phyloP scores from a whole-genome alignment of 2,113 vertebrate genomes.

The Melanostigma gelatinosum region DNA sequence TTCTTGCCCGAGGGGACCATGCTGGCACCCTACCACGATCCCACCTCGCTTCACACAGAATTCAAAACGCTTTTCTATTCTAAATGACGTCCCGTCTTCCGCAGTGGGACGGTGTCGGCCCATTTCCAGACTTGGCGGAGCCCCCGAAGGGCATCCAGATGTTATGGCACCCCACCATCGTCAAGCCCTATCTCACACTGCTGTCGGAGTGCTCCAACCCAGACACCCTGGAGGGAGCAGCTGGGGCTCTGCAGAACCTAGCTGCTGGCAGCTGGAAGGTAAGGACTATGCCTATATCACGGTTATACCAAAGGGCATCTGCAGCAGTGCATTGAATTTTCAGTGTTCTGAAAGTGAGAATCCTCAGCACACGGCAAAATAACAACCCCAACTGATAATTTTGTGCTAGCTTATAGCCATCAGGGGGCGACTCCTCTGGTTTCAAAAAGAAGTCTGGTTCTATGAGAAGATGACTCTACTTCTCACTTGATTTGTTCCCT shows the following conservation, averaged over 20 bases:
- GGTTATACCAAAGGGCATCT: slow-evolving; percentile 45
- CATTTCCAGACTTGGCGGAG: slow-evolving; percentile 95
- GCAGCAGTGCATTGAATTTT: slow-evolving; percentile 15
- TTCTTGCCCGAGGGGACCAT: slow-evolving; percentile 33
- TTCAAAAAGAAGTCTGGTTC: background rate
- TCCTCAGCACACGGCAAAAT: background rate
- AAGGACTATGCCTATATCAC: slow-evolving; percentile 64
- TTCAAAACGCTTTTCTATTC: slow-evolving; percentile 36
- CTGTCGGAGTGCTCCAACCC: slow-evolving; percentile 98
- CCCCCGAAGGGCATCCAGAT: slow-evolving; percentile 98
- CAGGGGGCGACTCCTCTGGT: no score
- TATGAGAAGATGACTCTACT: background rate
- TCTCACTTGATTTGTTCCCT: background rate
- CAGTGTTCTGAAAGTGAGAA: background rate
- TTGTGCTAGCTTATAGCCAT: background rate
- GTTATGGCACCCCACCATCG: slow-evolving; percentile 98
- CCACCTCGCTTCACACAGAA: slow-evolving; percentile 42
- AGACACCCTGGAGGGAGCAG: slow-evolving; percentile 96
- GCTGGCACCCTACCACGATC: slow-evolving; percentile 33
- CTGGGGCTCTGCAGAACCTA: slow-evolving; percentile 96
- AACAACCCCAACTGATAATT: background rate
- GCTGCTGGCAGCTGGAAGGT: slow-evolving; percentile 99
- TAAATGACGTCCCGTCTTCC: slow-evolving; percentile 66
- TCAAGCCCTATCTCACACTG: slow-evolving; percentile 99
- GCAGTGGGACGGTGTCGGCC: slow-evolving; percentile 97